Evolutionary conservation across 2,113 vertebrate species (phyloP), one percentile per base, ranked within the genome.

Genomic region (Colistium nudipinnis): DNA sequence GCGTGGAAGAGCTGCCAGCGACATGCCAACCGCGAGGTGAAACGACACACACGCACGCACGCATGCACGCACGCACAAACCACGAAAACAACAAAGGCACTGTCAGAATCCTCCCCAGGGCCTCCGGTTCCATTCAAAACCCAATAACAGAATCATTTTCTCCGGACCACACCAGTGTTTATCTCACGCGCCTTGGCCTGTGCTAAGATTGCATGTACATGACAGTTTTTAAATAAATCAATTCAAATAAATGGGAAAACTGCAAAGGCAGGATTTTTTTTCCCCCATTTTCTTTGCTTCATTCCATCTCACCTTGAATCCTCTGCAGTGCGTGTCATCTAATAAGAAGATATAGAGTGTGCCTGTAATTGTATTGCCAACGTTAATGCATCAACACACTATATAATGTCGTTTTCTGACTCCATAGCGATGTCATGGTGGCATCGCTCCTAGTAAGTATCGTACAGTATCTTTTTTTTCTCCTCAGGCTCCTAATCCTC

Each of bases 91-190:
- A 33, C 64, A 70, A 36, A 27, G 4, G 22, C 33, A 35, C 62
- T 45, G 62, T 66, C 78, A 67, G 19, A 47, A 9, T 38, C 27
- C 61, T 17, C 56, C 54, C 45, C 30, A 59, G 16, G 43, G 47
- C 25, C 35, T 39, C 55, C 36, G 43, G n/a, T 59, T 54, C 47
- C 41, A 73, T 76, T 56, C 63, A 61, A 51, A 9, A n/a, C 6
- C 66, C 53, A 76, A 56, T 79, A 80, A 69, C 36, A 41, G 44
- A 74, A 22, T 74, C 3, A 74, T 74, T 56, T 73, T 70, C 80
- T 53, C 33, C n/a, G 4, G 33, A 47, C 41, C 2, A 0, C 25
- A 31, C n/a, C 53, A 27, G 47, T 60, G n/a, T 84, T 84, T 70
- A 70, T 62, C 68, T 62, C 59, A 55, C 53, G 56, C 25, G 51